A percentile compares a stretch with the other conserved stretches of the same genome.
Evolutionary conservation across 2,797 vertebrate genomes (phyloP).

Genomic region (Fratercula arctica): DNA sequence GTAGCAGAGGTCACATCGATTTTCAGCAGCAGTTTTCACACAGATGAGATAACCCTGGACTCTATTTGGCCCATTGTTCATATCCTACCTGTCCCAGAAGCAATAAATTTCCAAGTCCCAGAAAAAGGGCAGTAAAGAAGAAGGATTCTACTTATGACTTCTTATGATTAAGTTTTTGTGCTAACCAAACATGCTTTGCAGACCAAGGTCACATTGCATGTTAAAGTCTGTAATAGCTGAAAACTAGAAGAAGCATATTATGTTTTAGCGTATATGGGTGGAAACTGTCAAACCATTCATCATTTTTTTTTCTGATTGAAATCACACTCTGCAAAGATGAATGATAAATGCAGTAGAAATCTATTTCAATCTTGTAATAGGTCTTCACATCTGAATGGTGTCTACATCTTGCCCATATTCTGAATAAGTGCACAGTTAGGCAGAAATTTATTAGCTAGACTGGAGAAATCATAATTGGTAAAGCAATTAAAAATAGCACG

Average conservation of each 20-base stretch:
- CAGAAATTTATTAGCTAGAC: constrained; percentile 53
- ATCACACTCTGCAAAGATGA: constrained; percentile 74
- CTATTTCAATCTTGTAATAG: constrained; percentile 76
- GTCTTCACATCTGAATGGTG: constrained; percentile 71
- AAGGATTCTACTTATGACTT: constrained; percentile 83
- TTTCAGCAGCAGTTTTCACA: constrained; percentile 83
- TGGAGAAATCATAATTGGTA: constrained; percentile 47
- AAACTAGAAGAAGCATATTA: constrained; percentile 68
- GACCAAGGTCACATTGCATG: constrained; percentile 85
- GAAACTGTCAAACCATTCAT: constrained; percentile 74
- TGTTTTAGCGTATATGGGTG: constrained; percentile 64
- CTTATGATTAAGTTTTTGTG: constrained; percentile 88
- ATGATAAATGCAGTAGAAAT: constrained; percentile 75
- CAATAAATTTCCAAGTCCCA: constrained; percentile 81
- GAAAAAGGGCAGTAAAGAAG: constrained; percentile 83
- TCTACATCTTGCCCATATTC: constrained; percentile 39
- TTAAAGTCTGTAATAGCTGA: constrained; percentile 75
- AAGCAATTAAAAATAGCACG: constrained; percentile 63
- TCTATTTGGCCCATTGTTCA: constrained; percentile 88
- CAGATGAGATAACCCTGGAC: constrained; percentile 86
- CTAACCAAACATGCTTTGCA: constrained; percentile 81
- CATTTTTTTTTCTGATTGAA: constrained; percentile 72
- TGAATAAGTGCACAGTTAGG: constrained; percentile 42
- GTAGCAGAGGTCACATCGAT: constrained; percentile 90
- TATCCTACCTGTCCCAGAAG: constrained; percentile 84